Percentiles rank a stretch among this genome's conserved stretches.
Conservation (phyloP, 2,888 invertebrate species). For the Zele albiditarsus region DNA sequence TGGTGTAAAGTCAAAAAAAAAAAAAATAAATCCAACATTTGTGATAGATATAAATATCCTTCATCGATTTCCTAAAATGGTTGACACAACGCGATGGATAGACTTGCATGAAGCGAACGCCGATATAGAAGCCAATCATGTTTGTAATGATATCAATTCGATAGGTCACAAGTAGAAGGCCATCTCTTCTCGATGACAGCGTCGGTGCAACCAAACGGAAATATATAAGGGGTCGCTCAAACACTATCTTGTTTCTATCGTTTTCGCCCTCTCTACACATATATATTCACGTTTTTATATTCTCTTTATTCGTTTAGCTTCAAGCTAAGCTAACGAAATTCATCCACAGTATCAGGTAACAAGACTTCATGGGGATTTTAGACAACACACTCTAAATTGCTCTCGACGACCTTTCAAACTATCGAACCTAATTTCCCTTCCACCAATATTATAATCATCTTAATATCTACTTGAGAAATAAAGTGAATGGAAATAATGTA, state of each 20-base stretch:
- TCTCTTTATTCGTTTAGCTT: conserved; percentile 3
- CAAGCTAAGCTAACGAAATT: conserved; percentile 56
- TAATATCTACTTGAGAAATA: no score
- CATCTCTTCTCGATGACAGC: conserved; percentile 2
- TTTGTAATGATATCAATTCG: conserved; percentile 53
- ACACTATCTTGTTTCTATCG: conserved; percentile 14
- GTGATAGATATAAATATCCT: no score
- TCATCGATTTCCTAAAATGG: no score
- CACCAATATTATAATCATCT: neutral
- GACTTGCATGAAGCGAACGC: neutral
- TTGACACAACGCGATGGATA: no score
- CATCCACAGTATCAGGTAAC: conserved; percentile 52
- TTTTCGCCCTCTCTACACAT: neutral
- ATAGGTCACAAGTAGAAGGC: conserved; percentile 37
- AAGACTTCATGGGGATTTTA: conserved; percentile 58
- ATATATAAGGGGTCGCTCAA: conserved; percentile 2
- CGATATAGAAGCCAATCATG: conserved; percentile 44
- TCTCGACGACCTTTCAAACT: conserved; percentile 7
- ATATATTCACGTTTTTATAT: neutral
- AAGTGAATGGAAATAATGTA: no score
- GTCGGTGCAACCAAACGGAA: conserved; percentile 13
- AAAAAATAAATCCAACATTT: no score
- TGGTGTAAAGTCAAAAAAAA: no score
- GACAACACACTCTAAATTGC: conserved; percentile 29
- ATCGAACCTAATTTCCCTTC: neutral